Evolutionary conservation across 2,113 vertebrate genomes (phyloP).

Genomic region (Callocephalon fimbriatum): DNA sequence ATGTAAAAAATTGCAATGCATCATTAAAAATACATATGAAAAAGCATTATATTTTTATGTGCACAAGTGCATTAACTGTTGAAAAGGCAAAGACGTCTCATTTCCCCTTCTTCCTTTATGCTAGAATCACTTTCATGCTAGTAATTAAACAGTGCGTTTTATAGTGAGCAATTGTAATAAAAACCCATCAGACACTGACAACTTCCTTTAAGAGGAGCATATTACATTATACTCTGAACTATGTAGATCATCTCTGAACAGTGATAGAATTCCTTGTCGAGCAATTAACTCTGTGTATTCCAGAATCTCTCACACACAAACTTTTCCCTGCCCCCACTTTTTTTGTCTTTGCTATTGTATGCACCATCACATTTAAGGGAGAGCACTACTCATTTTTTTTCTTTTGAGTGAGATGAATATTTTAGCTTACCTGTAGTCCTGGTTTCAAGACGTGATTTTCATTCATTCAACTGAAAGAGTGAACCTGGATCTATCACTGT

Average conservation of each 20-base stretch:
- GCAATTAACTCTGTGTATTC: background rate
- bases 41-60: background rate
- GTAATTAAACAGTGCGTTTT: constrained; percentile 75
- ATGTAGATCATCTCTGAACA: constrained; percentile 64
- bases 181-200: constrained; percentile 70
- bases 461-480: background rate
- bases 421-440: background rate
- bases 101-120: constrained; percentile 71
- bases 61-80: constrained; percentile 70
- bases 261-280: constrained; percentile 67
- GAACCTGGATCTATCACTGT: background rate
- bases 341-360: background rate
- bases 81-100: constrained; percentile 69
- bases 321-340: background rate
- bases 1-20: background rate
- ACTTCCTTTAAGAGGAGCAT: constrained; percentile 74
- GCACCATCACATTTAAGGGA: background rate
- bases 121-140: constrained; percentile 73
- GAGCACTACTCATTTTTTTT: background rate
- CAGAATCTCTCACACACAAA: background rate
- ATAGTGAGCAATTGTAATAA: constrained; percentile 68
- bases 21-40: background rate
- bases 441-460: background rate
- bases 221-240: constrained; percentile 69
- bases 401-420: background rate